Conservation (phyloP, 35 echinoderm and acorn worm genomes). For the Amphiura filiformis region DNA sequence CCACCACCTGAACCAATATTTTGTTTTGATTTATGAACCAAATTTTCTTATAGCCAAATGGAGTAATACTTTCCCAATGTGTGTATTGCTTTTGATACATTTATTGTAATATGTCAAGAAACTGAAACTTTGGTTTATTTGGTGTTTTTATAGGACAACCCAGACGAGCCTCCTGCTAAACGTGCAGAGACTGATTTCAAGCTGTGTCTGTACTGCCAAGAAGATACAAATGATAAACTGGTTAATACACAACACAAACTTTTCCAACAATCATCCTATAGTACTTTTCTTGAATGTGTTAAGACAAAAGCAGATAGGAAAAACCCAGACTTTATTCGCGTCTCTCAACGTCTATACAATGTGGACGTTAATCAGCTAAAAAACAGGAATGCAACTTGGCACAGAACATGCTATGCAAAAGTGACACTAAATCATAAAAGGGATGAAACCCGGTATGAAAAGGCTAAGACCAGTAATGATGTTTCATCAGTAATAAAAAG, state of each 20-base stretch:
- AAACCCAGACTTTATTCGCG: neutral
- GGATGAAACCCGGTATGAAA: neutral
- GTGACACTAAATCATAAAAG: neutral
- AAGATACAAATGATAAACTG: neutral
- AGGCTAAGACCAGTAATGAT: neutral
- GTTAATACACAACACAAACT: constrained; percentile 1
- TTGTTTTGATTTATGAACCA: no score
- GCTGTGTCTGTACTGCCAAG: neutral
- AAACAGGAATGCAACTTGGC: neutral
- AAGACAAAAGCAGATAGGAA: neutral
- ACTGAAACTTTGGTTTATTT: no score
- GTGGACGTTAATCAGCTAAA: neutral
- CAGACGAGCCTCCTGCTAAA: neutral
- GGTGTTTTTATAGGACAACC: no score
- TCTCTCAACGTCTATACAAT: neutral
- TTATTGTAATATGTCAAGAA: no score
- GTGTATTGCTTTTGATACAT: no score
- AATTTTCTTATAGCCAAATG: no score
- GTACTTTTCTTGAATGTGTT: neutral
- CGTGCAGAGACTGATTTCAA: neutral
- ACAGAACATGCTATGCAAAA: neutral
- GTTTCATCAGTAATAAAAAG: neutral
- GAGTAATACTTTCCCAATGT: no score
- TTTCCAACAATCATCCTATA: neutral
- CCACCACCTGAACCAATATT: no score